These are phyloP conservation scores for Parasteatoda lunata DNA, from an alignment of 2,888 invertebrate species.

Conservation along the genomic window DNA sequence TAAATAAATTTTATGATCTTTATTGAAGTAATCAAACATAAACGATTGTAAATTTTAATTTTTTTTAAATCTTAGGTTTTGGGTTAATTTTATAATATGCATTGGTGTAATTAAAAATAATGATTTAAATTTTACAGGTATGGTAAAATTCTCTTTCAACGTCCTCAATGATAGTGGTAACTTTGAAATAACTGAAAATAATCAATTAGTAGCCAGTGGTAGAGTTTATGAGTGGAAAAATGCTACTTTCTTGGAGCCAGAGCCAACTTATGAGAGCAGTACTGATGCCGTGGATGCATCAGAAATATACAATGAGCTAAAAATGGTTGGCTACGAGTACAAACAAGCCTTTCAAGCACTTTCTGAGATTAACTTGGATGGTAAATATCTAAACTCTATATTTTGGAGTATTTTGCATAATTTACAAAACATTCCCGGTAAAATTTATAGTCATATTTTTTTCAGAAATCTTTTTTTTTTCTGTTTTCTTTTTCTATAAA, in stretches of 20 bases:
- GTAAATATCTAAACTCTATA: conserved; percentile 5
- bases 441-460: too few species aligned
- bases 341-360: conserved; percentile 88
- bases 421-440: too few species aligned
- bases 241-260: conserved; percentile 12
- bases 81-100: too few species aligned
- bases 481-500: background rate
- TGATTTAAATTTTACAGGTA: background rate
- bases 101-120: too few species aligned
- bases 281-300: conserved; percentile 62
- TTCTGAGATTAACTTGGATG: conserved; percentile 80
- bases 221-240: conserved; percentile 69
- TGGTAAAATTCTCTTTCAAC: conserved; percentile 77
- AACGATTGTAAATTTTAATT: too few species aligned
- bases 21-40: too few species aligned
- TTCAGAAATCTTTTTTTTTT: background rate
- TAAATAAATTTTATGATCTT: too few species aligned
- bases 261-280: conserved; percentile 20
- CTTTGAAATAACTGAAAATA: conserved; percentile 75
- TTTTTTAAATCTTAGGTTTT: too few species aligned
- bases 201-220: conserved; percentile 74
- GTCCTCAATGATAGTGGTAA: conserved; percentile 74
- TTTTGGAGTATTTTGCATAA: too few species aligned
- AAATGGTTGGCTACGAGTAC: conserved; percentile 90
- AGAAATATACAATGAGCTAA: conserved; percentile 90